phyloP scores from a whole-genome alignment of 2,113 vertebrate species.

The Addax nasomaculatus region DNA sequence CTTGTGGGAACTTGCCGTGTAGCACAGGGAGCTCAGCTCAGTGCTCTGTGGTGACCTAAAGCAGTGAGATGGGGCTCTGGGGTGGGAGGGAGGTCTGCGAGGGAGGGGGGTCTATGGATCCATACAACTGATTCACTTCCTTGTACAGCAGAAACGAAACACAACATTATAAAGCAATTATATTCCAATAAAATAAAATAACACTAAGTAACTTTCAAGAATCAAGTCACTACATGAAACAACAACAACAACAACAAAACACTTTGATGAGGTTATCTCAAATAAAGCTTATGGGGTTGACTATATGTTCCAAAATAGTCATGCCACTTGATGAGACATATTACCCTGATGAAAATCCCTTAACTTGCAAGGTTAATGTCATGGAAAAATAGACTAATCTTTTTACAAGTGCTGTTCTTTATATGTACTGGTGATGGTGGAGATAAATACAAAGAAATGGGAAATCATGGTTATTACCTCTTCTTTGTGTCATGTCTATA shows the following conservation, averaged over 20 bases:
- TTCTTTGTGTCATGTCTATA: not conserved
- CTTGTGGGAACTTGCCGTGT: not conserved
- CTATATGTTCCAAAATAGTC: not conserved
- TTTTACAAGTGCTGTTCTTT: not conserved
- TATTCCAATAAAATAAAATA: not conserved
- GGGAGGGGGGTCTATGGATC: not conserved
- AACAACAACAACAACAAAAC: not conserved
- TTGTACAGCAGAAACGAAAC: not conserved
- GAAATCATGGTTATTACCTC: not conserved
- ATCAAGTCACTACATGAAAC: not conserved
- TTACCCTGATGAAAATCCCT: not conserved
- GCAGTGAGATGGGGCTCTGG: not conserved
- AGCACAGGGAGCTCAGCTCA: not conserved
- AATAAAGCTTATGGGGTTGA: not conserved
- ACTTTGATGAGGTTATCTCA: constrained; percentile 3
- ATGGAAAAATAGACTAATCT: not conserved
- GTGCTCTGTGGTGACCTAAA: not conserved
- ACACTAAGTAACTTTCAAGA: not conserved
- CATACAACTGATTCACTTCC: not conserved
- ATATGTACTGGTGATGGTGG: not conserved
- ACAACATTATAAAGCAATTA: not conserved
- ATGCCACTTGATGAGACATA: not conserved
- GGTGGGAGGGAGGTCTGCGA: not conserved
- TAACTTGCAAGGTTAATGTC: not conserved
- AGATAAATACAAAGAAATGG: not conserved